These are phyloP conservation scores for Pemphigus obesinymphae DNA, from an alignment of 1,140 invertebrate genomes.

Conservation along the genomic window DNA sequence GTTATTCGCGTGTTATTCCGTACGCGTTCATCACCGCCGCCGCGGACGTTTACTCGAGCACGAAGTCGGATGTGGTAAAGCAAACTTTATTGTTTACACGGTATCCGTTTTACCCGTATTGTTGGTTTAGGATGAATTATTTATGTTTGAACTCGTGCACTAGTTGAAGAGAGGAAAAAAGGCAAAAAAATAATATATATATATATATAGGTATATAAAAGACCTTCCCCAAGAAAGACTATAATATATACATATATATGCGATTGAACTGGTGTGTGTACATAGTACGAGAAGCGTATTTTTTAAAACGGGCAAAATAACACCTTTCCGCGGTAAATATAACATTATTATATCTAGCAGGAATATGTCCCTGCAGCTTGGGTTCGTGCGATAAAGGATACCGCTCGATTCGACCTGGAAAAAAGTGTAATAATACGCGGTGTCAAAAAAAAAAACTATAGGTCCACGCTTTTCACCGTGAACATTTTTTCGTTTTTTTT, in stretches of 20 bases:
- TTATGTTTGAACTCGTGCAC: conserved; percentile 12
- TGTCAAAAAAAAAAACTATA: too few relatives aligned
- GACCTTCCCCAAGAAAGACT: neutral
- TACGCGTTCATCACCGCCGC: neutral
- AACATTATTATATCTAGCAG: too few relatives aligned
- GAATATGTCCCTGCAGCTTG: neutral
- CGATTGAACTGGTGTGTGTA: too few relatives aligned
- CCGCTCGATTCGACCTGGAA: too few relatives aligned
- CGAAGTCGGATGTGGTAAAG: conserved; percentile 29
- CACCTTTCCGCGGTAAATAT: neutral
- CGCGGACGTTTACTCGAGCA: neutral
- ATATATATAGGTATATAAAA: too few relatives aligned
- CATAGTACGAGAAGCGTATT: too few relatives aligned
- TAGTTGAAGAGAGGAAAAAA: too few relatives aligned
- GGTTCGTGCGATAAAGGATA: neutral
- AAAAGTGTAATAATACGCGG: too few relatives aligned
- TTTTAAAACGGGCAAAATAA: conserved; percentile 9
- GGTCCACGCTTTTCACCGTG: too few relatives aligned
- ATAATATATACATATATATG: neutral
- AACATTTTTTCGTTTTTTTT: too few relatives aligned
- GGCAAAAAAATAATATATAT: too few relatives aligned
- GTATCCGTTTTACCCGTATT: conserved; percentile 32
- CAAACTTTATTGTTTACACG: conserved; percentile 38
- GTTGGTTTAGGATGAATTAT: conserved; percentile 40
- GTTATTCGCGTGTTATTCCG: neutral